Conservation (phyloP, 30 jellyfish, hydroid and myxozoan species). For the Thelohanellus kitauei region DNA sequence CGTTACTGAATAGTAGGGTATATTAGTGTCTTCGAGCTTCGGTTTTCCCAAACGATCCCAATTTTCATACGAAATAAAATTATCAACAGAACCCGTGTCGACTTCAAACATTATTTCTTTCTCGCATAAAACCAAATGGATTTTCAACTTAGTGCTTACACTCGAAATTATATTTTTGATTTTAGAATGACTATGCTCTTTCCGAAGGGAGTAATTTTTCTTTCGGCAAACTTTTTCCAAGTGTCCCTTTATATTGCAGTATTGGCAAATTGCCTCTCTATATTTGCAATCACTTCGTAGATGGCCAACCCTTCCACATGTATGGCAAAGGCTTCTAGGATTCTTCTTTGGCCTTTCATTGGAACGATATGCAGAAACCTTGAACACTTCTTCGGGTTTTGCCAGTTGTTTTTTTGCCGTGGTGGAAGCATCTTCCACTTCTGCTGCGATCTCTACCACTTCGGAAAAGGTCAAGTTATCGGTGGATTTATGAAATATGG, state of each 20-base stretch:
- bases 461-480: slow-evolving; percentile 4
- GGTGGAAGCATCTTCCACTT: slow-evolving; percentile 9
- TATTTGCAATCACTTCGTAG: neutral
- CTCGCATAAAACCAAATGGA: no score
- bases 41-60: slow-evolving; percentile 12
- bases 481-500: slow-evolving; percentile 1
- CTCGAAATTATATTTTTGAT: no score
- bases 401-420: slow-evolving; percentile 5
- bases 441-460: slow-evolving; percentile 5
- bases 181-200: no score
- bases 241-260: slow-evolving; percentile 5
- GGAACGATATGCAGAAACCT: no score
- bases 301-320: slow-evolving; percentile 3
- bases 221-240: slow-evolving; percentile 1
- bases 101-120: no score
- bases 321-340: no score
- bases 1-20: no score
- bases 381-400: no score
- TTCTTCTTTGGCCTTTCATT: no score
- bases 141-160: no score
- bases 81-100: slow-evolving; percentile 9
- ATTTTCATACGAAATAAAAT: neutral
- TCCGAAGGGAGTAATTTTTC: no score
- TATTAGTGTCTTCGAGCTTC: no score
- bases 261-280: slow-evolving; percentile 1